A percentile compares a stretch with the other conserved stretches of the same genome.
Conservation (phyloP, 2,797 vertebrate genomes). For the Pseudopleuronectes americanus region DNA sequence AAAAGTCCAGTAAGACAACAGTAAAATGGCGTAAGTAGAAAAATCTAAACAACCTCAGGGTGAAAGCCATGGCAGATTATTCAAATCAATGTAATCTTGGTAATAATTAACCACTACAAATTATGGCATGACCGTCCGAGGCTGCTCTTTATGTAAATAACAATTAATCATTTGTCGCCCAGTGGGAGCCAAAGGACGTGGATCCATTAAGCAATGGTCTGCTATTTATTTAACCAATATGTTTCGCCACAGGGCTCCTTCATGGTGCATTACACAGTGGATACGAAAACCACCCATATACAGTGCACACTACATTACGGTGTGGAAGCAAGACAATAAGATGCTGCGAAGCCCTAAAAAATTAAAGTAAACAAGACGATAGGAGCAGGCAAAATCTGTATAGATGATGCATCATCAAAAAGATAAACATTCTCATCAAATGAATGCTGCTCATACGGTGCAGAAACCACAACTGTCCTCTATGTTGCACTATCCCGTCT, state of each 20-base stretch:
- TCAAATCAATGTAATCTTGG: neutral
- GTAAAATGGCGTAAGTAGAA: neutral
- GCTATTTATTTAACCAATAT: conserved; percentile 1
- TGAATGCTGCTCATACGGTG: no score
- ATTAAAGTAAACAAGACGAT: no score
- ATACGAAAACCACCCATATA: neutral
- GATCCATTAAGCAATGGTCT: neutral
- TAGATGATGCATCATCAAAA: no score
- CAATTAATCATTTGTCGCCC: neutral
- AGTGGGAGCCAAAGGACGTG: neutral
- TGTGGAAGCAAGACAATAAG: neutral
- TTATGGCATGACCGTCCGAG: neutral
- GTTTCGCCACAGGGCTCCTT: neutral
- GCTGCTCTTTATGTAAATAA: neutral
- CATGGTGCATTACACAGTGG: neutral
- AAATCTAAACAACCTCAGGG: neutral
- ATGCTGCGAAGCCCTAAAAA: no score
- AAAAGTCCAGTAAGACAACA: neutral
- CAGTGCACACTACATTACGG: neutral
- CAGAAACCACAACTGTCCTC: no score
- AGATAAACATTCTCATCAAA: no score
- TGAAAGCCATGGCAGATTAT: neutral
- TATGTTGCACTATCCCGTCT: no score
- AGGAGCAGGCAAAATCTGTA: no score
- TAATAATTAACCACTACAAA: no score